Evolutionary conservation across 2,797 vertebrate species (phyloP), one percentile per base, ranked within the genome.

Genomic region (Pristis pectinata): DNA sequence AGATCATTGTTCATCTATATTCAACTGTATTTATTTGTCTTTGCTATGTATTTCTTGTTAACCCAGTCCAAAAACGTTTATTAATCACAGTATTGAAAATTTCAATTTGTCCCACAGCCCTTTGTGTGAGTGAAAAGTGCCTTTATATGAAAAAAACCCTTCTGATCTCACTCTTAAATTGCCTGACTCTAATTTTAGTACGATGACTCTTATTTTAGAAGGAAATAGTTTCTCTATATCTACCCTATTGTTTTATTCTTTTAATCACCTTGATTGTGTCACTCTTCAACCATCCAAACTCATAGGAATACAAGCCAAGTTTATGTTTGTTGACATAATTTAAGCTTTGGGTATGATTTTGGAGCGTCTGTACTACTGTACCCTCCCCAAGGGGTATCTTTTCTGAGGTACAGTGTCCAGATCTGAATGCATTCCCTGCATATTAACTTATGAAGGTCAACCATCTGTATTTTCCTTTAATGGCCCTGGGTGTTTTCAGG

Each of bases 381-480:
- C 30, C 83, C 72, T 30, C 53, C 87, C 56, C 83, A 87, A 61
- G 30, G 30, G 10, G 30, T 59, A 87, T n/a, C 83, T 87, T n/a
- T 87, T 56, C 53, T 85, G 30, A 77, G 24, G 30, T 87, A 34
- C 15, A 15, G 11, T 87, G 27, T 87, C 83, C 56, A 59, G 59
- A 87, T 87, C 13, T 1, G 56, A n/a, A 87, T 87, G 13, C 56
- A 87, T 61, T 61, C 53, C 27, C 83, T 61, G 30, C 59, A 34
- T 87, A 59, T 87, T n/a, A n/a, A n/a, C 34, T 30, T 87, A 61
- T 87, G 59, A 61, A 87, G 13, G 83, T 87, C 30, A 56, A 87
- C 53, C 83, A 87, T 61, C 83, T 87, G 83, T 17, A 59, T n/a
- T 87, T 87, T 87, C 17, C 83, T 61, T 87, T 87, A 87, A 87